These are phyloP conservation scores for Anoplius nigerrimus DNA, from an alignment of 2,888 invertebrate genomes.

Conservation along the genomic window DNA sequence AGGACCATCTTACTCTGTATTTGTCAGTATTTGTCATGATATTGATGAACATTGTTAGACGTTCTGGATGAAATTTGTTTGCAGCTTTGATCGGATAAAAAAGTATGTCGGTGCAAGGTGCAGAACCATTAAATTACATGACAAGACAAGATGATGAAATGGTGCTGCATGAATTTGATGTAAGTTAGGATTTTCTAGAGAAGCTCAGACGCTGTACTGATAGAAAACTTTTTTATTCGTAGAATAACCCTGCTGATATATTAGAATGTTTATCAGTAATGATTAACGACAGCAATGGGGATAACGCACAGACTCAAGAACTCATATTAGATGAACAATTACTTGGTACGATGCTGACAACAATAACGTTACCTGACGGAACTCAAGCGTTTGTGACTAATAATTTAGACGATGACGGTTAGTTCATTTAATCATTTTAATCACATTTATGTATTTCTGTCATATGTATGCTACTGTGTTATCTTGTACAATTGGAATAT, in stretches of 20 bases:
- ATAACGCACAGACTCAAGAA: slow-evolving; percentile 55
- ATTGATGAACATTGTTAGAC: slow-evolving; percentile 8
- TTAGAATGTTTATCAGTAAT: slow-evolving; percentile 66
- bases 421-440: slow-evolving; percentile 13
- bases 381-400: slow-evolving; percentile 70
- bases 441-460: neutral
- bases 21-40: slow-evolving; percentile 35
- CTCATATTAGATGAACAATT: slow-evolving; percentile 65
- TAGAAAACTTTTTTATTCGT: neutral
- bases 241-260: slow-evolving; percentile 62
- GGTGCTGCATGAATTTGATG: slow-evolving; percentile 59
- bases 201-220: neutral
- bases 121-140: slow-evolving; percentile 56
- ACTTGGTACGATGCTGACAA: slow-evolving; percentile 65
- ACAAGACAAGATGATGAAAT: slow-evolving; percentile 58
- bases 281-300: slow-evolving; percentile 59
- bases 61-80: slow-evolving; percentile 29
- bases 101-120: slow-evolving; percentile 65
- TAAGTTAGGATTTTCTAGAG: slow-evolving; percentile 21
- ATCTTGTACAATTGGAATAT: slow-evolving; percentile 30
- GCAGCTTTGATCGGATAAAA: slow-evolving; percentile 41
- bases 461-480: neutral
- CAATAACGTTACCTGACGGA: slow-evolving; percentile 71
- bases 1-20: slow-evolving; percentile 1
- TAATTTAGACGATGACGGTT: slow-evolving; percentile 49